Conservation (phyloP, 2,113 vertebrate genomes). For the Nansenia antarctica region DNA sequence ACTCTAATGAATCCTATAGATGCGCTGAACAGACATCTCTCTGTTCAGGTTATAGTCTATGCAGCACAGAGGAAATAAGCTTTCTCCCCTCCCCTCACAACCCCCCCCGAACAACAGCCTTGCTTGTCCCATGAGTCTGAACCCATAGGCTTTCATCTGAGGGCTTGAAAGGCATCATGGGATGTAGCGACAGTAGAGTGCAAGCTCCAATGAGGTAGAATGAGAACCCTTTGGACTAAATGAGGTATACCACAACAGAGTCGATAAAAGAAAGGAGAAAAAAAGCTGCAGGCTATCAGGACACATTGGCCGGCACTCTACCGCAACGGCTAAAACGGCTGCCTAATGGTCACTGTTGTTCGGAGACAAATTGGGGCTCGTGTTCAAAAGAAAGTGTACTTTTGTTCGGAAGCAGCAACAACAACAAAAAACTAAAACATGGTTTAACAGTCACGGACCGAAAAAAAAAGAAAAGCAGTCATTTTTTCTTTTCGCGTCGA, state of each 20-base stretch:
- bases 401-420: too few relatives aligned
- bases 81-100: conserved; percentile 30
- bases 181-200: conserved; percentile 37
- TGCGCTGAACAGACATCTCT: conserved; percentile 54
- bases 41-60: conserved; percentile 51
- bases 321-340: background rate
- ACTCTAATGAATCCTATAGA: conserved; percentile 62
- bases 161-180: conserved; percentile 36
- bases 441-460: conserved; percentile 9
- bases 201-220: conserved; percentile 19
- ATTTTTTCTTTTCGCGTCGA: too few relatives aligned
- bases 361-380: background rate
- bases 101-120: conserved; percentile 23
- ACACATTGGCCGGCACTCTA: conserved; percentile 18
- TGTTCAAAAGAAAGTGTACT: conserved; percentile 22
- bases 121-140: conserved; percentile 14
- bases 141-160: conserved; percentile 41
- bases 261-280: conserved; percentile 27
- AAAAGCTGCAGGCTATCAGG: conserved; percentile 29
- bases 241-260: conserved; percentile 32
- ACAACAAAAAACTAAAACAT: conserved; percentile 11
- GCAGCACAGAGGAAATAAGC: conserved; percentile 42
- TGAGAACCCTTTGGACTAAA: conserved; percentile 39
- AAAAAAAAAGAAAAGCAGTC: conserved; percentile 28
- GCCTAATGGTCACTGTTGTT: background rate